These are phyloP conservation scores for Salvator merianae DNA, from an alignment of 2,113 vertebrate genomes.

Conservation along the genomic window DNA sequence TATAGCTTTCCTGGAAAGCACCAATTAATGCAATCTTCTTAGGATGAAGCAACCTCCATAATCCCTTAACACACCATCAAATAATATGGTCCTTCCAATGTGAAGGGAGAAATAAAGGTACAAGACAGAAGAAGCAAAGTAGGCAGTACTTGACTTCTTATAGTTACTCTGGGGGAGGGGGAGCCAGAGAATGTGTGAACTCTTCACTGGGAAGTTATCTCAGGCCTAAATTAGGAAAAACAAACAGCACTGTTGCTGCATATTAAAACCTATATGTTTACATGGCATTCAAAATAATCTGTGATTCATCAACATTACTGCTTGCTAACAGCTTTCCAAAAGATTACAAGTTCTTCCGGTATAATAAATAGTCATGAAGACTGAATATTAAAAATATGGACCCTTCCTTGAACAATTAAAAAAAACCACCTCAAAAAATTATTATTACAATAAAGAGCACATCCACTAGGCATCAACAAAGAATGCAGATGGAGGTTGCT, in stretches of 20 bases:
- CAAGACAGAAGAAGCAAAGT: neutral
- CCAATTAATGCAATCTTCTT: neutral
- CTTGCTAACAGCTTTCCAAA: no score
- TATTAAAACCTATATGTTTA: neutral
- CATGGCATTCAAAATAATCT: neutral
- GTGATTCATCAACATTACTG: neutral
- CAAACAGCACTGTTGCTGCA: neutral
- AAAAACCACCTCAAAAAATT: neutral
- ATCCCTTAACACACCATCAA: neutral
- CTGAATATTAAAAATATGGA: neutral
- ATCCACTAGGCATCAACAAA: no score
- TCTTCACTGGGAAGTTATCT: neutral
- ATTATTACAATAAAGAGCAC: no score
- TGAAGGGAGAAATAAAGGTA: neutral
- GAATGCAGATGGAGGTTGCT: no score
- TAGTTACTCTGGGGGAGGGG: neutral
- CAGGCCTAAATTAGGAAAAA: neutral
- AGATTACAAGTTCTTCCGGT: neutral
- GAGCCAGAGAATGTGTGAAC: neutral
- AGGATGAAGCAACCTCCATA: neutral
- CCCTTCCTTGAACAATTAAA: neutral
- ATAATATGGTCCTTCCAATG: neutral
- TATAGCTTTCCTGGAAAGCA: neutral
- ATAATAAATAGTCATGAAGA: neutral
- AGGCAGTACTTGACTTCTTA: no score